phyloP scores from a whole-genome alignment of 1,140 invertebrate species.

The Aphelinus certus region DNA sequence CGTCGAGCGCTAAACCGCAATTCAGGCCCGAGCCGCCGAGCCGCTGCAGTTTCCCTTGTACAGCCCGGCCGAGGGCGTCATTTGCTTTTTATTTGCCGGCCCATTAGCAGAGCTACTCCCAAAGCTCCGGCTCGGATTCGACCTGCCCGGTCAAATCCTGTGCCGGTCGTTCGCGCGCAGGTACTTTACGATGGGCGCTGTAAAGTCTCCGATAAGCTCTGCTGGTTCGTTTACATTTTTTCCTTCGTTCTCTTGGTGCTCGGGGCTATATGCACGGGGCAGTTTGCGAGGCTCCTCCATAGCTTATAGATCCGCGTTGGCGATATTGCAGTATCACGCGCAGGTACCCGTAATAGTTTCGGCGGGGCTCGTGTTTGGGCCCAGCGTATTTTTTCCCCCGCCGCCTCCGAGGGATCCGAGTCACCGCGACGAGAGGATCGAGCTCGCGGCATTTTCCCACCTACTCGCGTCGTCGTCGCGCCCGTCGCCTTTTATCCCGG shows the following conservation, averaged over 20 bases:
- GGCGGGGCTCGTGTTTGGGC: too few relatives aligned
- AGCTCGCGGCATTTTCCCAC: too few relatives aligned
- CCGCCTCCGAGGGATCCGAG: too few relatives aligned
- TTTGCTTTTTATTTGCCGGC: conserved; percentile 17
- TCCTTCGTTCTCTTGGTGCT: not conserved
- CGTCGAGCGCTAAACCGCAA: conserved; percentile 38
- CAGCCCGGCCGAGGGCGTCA: conserved; percentile 6
- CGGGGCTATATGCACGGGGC: not conserved
- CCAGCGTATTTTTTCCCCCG: too few relatives aligned
- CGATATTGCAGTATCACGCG: too few relatives aligned
- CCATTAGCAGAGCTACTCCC: too few relatives aligned
- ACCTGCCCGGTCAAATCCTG: not conserved
- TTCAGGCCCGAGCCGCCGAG: conserved; percentile 16
- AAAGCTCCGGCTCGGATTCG: too few relatives aligned
- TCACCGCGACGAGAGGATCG: too few relatives aligned
- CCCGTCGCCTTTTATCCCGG: too few relatives aligned
- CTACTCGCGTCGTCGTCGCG: too few relatives aligned
- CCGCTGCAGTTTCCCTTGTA: not conserved
- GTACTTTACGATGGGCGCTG: conserved; percentile 1
- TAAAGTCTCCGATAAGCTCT: not conserved
- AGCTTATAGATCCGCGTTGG: too few relatives aligned
- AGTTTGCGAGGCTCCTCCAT: not conserved
- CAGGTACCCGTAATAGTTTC: too few relatives aligned
- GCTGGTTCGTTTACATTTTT: conserved; percentile 2
- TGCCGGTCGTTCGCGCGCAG: conserved; percentile 1